These are phyloP conservation scores for Thrips palmi DNA, from an alignment of 1,140 invertebrate genomes.

Conservation along the genomic window DNA sequence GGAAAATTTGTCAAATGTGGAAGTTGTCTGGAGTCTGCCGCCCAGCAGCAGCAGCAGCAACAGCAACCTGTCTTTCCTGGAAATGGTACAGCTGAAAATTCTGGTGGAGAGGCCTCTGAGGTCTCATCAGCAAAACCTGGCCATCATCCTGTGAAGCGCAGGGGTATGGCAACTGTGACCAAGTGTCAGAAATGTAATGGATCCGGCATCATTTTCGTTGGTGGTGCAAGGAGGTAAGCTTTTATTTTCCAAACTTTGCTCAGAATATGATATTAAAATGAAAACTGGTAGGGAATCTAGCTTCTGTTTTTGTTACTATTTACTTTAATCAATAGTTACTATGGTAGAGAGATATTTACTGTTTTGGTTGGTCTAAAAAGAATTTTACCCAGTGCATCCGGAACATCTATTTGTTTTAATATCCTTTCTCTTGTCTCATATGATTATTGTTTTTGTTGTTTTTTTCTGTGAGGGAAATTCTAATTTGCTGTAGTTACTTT, in stretches of 20 bases:
- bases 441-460: no score
- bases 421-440: no score
- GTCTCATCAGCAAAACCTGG: conserved; percentile 26
- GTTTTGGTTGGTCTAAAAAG: no score
- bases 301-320: no score
- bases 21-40: conserved; percentile 13
- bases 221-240: conserved; percentile 31
- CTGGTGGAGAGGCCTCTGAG: conserved; percentile 3
- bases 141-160: conserved; percentile 64
- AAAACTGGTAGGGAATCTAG: no score
- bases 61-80: background rate
- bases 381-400: no score
- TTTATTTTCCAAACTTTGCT: conserved; percentile 23
- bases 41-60: background rate
- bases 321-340: no score
- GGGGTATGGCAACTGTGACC: conserved; percentile 59
- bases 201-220: conserved; percentile 66
- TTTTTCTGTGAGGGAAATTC: no score
- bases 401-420: no score
- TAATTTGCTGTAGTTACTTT: no score
- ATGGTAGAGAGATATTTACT: no score
- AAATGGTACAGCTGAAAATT: conserved; percentile 2
- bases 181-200: conserved; percentile 77
- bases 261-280: no score
- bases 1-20: conserved; percentile 20